Base-by-base conservation (phyloP, 1,140 invertebrate species). In the Chrysomallon squamiferum region DNA sequence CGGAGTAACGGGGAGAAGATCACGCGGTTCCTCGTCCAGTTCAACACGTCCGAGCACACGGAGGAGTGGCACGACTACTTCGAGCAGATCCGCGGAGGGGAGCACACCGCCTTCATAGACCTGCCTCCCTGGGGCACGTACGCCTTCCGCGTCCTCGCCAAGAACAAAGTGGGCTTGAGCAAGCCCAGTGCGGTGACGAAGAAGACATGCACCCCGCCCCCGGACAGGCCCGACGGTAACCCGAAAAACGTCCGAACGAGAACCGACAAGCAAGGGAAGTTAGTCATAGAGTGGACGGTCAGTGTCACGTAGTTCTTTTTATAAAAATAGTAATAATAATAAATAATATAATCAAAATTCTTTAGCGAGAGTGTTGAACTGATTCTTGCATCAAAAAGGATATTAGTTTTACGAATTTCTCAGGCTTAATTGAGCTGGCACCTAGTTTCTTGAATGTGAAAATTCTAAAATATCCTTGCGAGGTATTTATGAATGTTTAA, bases 281-380 rank as follows among this genome's bases (percentile, higher is more conserved):
- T 99, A 57, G 91, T 98, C 27, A 97, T 99, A 73, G 89, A 90
- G 2, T 99, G 97, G 96, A 95, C 94, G 47, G 91, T 92, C 71
- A 88, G 90, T 89, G 32, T 62, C 20, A 33, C 33, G 9, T 49
- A 27, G 13, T 59, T 20, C 29, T 59, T 15, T 18, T 38, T n/a
- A 18, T 59, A n/a, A 13, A n/a, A n/a, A n/a, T n/a, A n/a, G n/a
- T n/a, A n/a, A n/a, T n/a, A n/a, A n/a, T n/a, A n/a, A n/a, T n/a
- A n/a, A n/a, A n/a, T n/a, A n/a, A n/a, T n/a, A n/a, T n/a, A n/a
- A n/a, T n/a, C n/a, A n/a, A n/a, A n/a, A n/a, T n/a, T n/a, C n/a
- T n/a, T n/a, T n/a, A n/a, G n/a, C n/a, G n/a, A n/a, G n/a, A n/a
- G n/a, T n/a, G n/a, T n/a, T n/a, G n/a, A n/a, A n/a, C n/a, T n/a